Evolutionary conservation across 2,797 vertebrate species (phyloP).

Genomic region (Brachyrhaphis roseni): DNA sequence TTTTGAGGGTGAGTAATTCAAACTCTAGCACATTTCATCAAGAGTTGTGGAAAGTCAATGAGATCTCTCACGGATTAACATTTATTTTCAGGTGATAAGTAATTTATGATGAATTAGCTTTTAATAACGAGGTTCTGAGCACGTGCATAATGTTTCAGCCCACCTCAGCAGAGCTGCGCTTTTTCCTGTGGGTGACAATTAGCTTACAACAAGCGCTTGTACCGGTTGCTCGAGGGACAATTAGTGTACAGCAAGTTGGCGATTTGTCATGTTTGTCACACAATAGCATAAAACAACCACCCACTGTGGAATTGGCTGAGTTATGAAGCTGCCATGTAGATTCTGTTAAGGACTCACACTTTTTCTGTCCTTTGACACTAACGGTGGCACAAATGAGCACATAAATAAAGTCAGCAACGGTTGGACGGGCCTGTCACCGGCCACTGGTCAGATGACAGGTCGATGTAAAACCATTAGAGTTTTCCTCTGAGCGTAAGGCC

Average conservation of each 20-base stretch:
- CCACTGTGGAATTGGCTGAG: conserved; percentile 67
- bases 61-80: conserved; percentile 1
- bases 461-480: conserved; percentile 38
- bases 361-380: conserved; percentile 9
- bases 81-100: conserved; percentile 39
- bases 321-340: conserved; percentile 64
- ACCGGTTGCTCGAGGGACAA: conserved; percentile 64
- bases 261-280: conserved; percentile 74
- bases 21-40: neutral
- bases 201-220: conserved; percentile 65
- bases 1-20: conserved; percentile 30
- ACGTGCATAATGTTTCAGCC: conserved; percentile 21
- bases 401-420: conserved; percentile 33
- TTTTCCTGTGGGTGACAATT: conserved; percentile 74
- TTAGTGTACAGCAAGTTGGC: conserved; percentile 65
- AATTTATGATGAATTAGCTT: conserved; percentile 52
- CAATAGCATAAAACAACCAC: conserved; percentile 61
- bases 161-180: conserved; percentile 30
- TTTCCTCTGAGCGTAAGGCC: neutral
- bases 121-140: conserved; percentile 30
- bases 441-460: conserved; percentile 40
- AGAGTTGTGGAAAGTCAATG: conserved; percentile 9
- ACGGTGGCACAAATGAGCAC: conserved; percentile 25
- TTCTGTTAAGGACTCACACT: conserved; percentile 32
- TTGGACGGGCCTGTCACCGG: conserved; percentile 23